These are phyloP conservation scores for Neocrepidodera transversa DNA, from an alignment of 2,888 invertebrate genomes.

Conservation along the genomic window DNA sequence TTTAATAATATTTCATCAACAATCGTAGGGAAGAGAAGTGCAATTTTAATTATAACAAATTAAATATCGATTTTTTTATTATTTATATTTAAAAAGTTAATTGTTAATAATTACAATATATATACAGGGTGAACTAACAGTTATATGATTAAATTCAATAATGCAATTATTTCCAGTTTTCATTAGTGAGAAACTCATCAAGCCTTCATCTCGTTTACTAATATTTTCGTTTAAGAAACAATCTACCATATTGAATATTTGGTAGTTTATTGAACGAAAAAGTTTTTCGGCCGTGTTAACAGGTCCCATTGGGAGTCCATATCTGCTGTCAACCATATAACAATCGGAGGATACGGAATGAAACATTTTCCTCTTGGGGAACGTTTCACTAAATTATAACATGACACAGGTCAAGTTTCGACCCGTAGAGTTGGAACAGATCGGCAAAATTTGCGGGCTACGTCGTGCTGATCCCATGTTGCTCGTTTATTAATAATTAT, in stretches of 20 bases:
- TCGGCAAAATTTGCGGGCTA: slow-evolving; percentile 15
- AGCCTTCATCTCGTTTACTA: no score
- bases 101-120: no score
- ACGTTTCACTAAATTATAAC: slow-evolving; percentile 40
- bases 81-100: no score
- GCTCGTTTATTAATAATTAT: slow-evolving; percentile 24
- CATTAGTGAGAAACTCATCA: no score
- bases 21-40: neutral
- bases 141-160: no score
- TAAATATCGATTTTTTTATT: no score
- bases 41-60: no score
- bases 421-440: slow-evolving; percentile 19
- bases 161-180: no score
- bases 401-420: slow-evolving; percentile 37
- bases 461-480: slow-evolving; percentile 6
- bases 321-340: slow-evolving; percentile 32
- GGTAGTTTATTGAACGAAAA: slow-evolving; percentile 6
- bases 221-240: no score
- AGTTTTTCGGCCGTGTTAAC: slow-evolving; percentile 25
- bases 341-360: slow-evolving; percentile 27
- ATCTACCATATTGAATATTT: slow-evolving; percentile 5
- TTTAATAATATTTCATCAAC: neutral
- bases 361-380: slow-evolving; percentile 36
- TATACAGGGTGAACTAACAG: no score
- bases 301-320: slow-evolving; percentile 33